These are phyloP conservation scores for Plestiodon gilberti DNA, from an alignment of 2,113 vertebrate species.

Conservation along the genomic window DNA sequence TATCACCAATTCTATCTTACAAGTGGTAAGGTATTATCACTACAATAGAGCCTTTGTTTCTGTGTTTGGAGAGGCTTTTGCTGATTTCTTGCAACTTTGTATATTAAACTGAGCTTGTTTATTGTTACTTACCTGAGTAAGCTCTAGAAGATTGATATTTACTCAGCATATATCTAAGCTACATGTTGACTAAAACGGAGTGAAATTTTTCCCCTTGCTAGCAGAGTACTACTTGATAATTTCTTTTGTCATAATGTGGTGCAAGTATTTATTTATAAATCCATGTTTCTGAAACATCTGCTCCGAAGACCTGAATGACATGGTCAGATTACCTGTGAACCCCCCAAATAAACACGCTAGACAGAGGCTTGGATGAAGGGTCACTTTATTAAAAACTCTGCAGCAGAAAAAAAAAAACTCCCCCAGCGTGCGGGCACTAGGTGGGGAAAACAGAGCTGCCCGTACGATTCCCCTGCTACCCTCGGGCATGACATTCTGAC, in stretches of 20 bases:
- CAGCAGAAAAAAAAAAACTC: too few relatives aligned
- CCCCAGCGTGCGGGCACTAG: too few relatives aligned
- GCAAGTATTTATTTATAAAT: not conserved
- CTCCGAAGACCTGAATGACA: not conserved
- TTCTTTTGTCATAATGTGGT: not conserved
- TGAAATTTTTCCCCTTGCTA: slow-evolving; percentile 4
- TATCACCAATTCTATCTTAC: slow-evolving; percentile 21
- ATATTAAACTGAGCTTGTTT: slow-evolving; percentile 30
- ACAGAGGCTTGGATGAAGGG: too few relatives aligned
- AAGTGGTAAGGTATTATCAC: slow-evolving; percentile 17
- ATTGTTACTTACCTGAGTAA: not conserved
- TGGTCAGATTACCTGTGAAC: too few relatives aligned
- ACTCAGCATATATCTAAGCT: not conserved
- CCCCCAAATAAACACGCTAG: too few relatives aligned
- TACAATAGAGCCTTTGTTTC: not conserved
- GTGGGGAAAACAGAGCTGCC: too few relatives aligned
- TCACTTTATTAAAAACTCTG: too few relatives aligned
- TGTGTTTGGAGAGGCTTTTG: slow-evolving; percentile 1
- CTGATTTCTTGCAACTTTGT: slow-evolving; percentile 32
- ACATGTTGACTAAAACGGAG: not conserved
- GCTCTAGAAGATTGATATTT: slow-evolving; percentile 3
- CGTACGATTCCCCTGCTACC: too few relatives aligned
- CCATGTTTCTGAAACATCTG: not conserved
- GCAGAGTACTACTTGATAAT: not conserved
- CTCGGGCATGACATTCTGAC: too few relatives aligned